These are phyloP conservation scores for Chionomys nivalis DNA, from an alignment of 2,113 vertebrate genomes.

Conservation along the genomic window DNA sequence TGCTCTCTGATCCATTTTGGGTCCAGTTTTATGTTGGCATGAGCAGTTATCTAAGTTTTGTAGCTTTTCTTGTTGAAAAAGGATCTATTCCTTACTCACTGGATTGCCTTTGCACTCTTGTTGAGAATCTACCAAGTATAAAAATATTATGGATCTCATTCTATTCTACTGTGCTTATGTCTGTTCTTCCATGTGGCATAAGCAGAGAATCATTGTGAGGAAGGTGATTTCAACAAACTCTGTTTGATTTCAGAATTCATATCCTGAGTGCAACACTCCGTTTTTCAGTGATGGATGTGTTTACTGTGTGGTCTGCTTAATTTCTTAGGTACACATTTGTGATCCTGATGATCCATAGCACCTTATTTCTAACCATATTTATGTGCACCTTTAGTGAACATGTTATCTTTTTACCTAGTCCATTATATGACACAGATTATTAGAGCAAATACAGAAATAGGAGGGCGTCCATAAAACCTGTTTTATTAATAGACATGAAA, in stretches of 20 bases:
- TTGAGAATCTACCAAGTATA: not conserved
- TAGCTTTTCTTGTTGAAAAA: not conserved
- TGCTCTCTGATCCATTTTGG: not conserved
- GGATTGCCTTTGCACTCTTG: not conserved
- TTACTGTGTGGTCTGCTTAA: not conserved
- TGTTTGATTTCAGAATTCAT: not conserved
- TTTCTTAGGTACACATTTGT: not conserved
- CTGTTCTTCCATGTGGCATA: not conserved
- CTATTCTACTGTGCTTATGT: not conserved
- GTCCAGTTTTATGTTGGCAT: not conserved
- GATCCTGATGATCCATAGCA: not conserved
- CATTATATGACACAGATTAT: not conserved
- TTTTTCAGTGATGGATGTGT: not conserved
- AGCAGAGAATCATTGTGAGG: not conserved
- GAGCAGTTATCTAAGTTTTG: not conserved
- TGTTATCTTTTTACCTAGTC: not conserved
- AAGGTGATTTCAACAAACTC: not conserved
- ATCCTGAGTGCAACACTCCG: not conserved
- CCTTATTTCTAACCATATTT: constrained; percentile 13
- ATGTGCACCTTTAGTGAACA: not conserved
- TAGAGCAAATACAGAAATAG: not conserved
- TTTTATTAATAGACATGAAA: not conserved
- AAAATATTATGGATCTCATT: not conserved
- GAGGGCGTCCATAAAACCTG: not conserved
- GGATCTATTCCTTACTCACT: not conserved